Evolutionary conservation across 2,113 vertebrate genomes (phyloP).

Genomic region (Zosterops pallidus): DNA sequence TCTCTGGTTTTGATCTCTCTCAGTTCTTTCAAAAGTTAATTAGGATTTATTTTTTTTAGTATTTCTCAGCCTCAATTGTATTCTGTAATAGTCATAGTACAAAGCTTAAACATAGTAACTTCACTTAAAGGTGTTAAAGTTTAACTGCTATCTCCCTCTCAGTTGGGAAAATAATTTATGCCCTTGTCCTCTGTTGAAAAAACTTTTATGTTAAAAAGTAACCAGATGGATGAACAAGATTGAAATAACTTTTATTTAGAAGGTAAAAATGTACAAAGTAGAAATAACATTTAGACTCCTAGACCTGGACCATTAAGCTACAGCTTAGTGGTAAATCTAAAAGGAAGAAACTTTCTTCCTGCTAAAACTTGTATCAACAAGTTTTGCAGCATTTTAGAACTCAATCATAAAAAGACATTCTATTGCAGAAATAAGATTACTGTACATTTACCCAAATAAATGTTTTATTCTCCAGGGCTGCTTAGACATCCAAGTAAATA

Average conservation of each 20-base stretch:
- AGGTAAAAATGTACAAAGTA: not conserved
- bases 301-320: not conserved
- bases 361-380: not conserved
- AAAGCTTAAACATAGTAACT: not conserved
- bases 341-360: not conserved
- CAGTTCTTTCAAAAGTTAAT: not conserved
- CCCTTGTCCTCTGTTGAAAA: not conserved
- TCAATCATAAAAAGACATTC: not conserved
- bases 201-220: not conserved
- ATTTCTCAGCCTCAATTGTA: not conserved
- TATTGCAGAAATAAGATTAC: not conserved
- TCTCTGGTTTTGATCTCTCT: not conserved
- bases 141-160: not conserved
- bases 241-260: too few species aligned
- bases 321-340: not conserved
- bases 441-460: not conserved
- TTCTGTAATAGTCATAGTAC: not conserved
- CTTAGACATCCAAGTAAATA: not conserved
- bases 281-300: not conserved
- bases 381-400: not conserved
- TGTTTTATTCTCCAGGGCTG: not conserved
- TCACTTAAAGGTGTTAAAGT: not conserved
- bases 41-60: not conserved
- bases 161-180: not conserved
- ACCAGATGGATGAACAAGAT: not conserved